Evolutionary conservation across 1,140 invertebrate genomes (phyloP).

Genomic region (Conus betulinus): DNA sequence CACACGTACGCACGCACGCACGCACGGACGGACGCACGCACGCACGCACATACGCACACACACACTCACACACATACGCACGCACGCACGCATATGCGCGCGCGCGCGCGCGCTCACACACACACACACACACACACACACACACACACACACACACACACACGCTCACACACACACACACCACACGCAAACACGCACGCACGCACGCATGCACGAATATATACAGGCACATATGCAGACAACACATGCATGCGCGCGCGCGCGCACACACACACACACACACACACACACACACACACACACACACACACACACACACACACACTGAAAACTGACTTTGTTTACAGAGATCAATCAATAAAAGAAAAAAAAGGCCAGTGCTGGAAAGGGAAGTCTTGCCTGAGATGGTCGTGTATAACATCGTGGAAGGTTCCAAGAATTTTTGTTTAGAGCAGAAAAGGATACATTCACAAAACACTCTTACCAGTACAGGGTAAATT

Average conservation of each 20-base stretch:
- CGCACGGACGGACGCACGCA: neutral
- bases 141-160: conserved; percentile 10
- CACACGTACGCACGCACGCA: neutral
- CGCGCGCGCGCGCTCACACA: neutral
- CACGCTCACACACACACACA: neutral
- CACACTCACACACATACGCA: neutral
- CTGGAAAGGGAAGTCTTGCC: too few relatives aligned
- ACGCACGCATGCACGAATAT: neutral
- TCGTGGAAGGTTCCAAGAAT: too few relatives aligned
- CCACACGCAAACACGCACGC: neutral
- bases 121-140: neutral
- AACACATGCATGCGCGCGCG: neutral
- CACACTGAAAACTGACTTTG: too few relatives aligned
- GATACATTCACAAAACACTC: too few relatives aligned
- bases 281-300: too few relatives aligned
- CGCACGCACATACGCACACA: neutral
- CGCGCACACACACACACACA: neutral
- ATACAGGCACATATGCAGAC: neutral
- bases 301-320: too few relatives aligned
- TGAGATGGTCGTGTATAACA: too few relatives aligned
- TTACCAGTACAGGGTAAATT: too few relatives aligned
- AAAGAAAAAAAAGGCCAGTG: neutral
- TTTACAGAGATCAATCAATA: neutral
- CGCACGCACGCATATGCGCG: neutral
- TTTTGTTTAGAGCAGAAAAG: too few relatives aligned